phyloP scores from a whole-genome alignment of 2,113 vertebrate species.

The Microcebus ravelobensis region DNA sequence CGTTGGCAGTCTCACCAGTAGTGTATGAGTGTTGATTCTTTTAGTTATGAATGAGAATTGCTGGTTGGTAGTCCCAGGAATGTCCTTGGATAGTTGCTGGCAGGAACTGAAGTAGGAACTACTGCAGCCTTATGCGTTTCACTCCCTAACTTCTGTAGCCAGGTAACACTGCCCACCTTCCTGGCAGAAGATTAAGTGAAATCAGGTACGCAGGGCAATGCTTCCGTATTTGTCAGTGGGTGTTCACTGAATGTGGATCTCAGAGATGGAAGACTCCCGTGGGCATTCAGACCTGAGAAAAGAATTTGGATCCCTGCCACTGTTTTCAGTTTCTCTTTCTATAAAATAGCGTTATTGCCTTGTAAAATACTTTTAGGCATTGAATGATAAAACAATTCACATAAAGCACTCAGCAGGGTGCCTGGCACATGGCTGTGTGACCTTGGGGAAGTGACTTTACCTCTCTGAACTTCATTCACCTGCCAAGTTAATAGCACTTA shows the following conservation, averaged over 20 bases:
- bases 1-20: too few species aligned
- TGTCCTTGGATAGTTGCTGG: neutral
- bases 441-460: neutral
- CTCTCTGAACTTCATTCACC: slow-evolving; percentile 34
- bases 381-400: neutral
- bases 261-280: neutral
- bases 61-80: neutral
- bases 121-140: accelerated
- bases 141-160: neutral
- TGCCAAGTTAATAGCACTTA: neutral
- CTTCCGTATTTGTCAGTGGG: accelerated
- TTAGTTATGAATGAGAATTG: neutral
- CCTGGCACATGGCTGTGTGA: neutral
- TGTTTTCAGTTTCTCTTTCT: neutral
- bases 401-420: neutral
- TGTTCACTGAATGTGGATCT: neutral
- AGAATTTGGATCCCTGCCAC: neutral
- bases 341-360: neutral
- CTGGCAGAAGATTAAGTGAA: neutral
- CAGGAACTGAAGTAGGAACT: neutral
- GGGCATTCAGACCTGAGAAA: neutral
- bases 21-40: too few species aligned
- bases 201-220: accelerated
- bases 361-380: neutral
- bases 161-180: accelerated